Evolutionary conservation across 2,113 vertebrate genomes (phyloP).

Genomic region (Ceuthmochares aereus): DNA sequence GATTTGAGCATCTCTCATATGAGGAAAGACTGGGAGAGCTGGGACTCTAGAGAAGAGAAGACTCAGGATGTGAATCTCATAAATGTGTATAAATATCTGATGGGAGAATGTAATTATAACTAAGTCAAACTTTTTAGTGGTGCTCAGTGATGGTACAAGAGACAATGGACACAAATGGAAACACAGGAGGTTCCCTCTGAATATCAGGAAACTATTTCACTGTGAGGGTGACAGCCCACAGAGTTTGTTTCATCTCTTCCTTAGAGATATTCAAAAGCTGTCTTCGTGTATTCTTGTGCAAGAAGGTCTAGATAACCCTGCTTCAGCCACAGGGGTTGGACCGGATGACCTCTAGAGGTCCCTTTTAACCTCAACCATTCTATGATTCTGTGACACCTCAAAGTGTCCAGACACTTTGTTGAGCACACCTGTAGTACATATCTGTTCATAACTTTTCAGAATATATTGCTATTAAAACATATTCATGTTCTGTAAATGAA

Average conservation of each 20-base stretch:
- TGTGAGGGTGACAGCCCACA: neutral
- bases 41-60: neutral
- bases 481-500: neutral
- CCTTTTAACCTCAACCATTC: neutral
- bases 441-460: neutral
- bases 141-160: no score
- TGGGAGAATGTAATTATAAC: fast-evolving
- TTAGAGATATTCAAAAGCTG: neutral
- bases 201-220: neutral
- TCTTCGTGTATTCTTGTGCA: neutral
- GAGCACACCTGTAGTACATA: fast-evolving
- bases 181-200: no score
- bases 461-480: neutral
- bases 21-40: neutral
- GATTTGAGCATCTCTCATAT: neutral
- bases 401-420: neutral
- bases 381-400: neutral
- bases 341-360: neutral
- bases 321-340: neutral
- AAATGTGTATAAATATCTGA: neutral
- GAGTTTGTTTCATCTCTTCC: neutral
- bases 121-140: neutral
- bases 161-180: no score
- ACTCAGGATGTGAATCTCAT: neutral
- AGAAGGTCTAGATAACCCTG: neutral